A percentile compares a stretch with the other conserved stretches of the same genome.
These are phyloP conservation scores for Ophiodon elongatus DNA, from an alignment of 2,113 vertebrate species.

Conservation along the genomic window DNA sequence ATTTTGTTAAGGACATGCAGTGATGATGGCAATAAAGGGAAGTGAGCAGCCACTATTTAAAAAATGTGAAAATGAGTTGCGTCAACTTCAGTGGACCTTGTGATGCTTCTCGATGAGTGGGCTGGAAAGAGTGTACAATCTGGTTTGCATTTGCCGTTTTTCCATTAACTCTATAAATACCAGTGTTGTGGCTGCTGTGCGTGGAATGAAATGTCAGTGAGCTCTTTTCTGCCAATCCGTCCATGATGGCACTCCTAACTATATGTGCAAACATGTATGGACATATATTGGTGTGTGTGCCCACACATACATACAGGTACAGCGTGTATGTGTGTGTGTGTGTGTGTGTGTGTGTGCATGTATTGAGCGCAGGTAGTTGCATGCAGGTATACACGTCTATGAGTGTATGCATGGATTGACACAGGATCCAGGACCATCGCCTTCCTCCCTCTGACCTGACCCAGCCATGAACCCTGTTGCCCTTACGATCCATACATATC, in stretches of 20 bases:
- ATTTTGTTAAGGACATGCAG: slow-evolving; percentile 13
- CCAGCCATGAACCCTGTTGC: slow-evolving; percentile 85
- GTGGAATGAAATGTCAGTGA: slow-evolving; percentile 42
- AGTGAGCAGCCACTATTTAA: slow-evolving; percentile 65
- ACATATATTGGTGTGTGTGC: background rate
- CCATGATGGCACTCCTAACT: slow-evolving; percentile 18
- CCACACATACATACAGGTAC: background rate
- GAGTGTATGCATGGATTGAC: slow-evolving; percentile 42
- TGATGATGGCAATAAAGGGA: slow-evolving; percentile 38
- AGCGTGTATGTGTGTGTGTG: background rate
- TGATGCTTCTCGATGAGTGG: slow-evolving; percentile 44
- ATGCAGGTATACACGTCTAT: slow-evolving; percentile 38
- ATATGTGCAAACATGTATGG: slow-evolving; percentile 14
- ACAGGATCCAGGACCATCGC: background rate
- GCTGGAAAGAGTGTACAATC: slow-evolving; percentile 44
- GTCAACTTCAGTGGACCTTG: slow-evolving; percentile 48
- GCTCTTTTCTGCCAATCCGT: slow-evolving; percentile 40
- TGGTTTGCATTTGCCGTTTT: slow-evolving; percentile 40
- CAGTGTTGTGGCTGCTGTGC: slow-evolving; percentile 8
- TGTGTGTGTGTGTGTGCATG: background rate
- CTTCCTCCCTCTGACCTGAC: slow-evolving; percentile 80
- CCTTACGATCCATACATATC: slow-evolving; percentile 87
- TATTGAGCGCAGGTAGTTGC: slow-evolving; percentile 27
- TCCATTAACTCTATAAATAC: slow-evolving; percentile 49
- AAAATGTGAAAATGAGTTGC: slow-evolving; percentile 63